Percentiles rank a stretch among this genome's conserved stretches.
These are phyloP conservation scores for Phania funesta DNA, from an alignment of 2,888 invertebrate species.

Conservation along the genomic window DNA sequence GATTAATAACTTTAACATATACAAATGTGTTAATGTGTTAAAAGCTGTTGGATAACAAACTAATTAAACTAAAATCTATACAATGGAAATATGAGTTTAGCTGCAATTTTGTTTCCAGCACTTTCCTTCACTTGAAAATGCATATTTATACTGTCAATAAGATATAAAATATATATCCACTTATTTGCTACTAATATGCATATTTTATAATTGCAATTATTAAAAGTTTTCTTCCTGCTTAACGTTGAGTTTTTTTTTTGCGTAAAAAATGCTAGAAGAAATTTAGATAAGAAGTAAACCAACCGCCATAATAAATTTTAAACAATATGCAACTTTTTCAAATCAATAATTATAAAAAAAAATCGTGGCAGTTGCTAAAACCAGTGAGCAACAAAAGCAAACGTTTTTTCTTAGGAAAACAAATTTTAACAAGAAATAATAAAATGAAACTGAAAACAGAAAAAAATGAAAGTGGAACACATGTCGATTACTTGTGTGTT, in stretches of 20 bases:
- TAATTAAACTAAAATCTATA: background rate
- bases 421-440: slow-evolving; percentile 39
- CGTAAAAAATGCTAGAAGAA: background rate
- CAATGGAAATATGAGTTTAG: background rate
- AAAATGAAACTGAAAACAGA: slow-evolving; percentile 29
- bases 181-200: background rate
- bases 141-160: background rate
- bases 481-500: slow-evolving; percentile 63
- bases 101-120: background rate
- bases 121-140: slow-evolving; percentile 31
- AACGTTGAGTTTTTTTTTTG: background rate
- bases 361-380: slow-evolving; percentile 45
- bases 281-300: slow-evolving; percentile 14
- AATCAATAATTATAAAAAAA: slow-evolving; percentile 20
- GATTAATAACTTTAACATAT: background rate
- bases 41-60: background rate
- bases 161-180: background rate
- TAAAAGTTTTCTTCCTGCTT: slow-evolving; percentile 46
- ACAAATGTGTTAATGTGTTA: slow-evolving; percentile 11
- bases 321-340: slow-evolving; percentile 9
- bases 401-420: background rate
- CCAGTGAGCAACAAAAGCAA: background rate
- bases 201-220: slow-evolving; percentile 7
- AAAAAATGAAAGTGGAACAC: slow-evolving; percentile 67
- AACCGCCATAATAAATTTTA: slow-evolving; percentile 19